Percentiles rank a stretch among this genome's conserved stretches.
phyloP scores from a whole-genome alignment of 2,888 invertebrate species.

The Capitulum mitella region DNA sequence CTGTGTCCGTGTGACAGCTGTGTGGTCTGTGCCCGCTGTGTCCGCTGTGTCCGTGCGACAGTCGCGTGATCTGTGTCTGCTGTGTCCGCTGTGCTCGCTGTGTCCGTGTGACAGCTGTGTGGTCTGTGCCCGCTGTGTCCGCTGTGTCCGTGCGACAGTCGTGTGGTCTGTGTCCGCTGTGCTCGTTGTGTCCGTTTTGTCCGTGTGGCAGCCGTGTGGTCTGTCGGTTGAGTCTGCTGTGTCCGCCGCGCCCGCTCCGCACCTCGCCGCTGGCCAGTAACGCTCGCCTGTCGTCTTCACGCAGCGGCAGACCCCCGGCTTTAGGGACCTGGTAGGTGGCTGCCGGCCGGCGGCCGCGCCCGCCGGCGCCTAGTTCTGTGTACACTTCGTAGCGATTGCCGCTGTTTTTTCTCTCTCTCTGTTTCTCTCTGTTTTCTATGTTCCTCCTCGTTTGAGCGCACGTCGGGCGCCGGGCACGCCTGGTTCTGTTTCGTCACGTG shows the following conservation, averaged over 20 bases:
- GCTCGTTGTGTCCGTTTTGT: not conserved
- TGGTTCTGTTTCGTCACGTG: too few relatives aligned
- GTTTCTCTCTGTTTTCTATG: too few relatives aligned
- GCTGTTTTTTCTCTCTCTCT: too few relatives aligned
- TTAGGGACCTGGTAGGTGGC: conserved; percentile 7
- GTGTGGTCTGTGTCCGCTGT: not conserved
- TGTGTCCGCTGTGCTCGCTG: not conserved
- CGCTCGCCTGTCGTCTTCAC: not conserved
- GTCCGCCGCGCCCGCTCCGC: too few relatives aligned
- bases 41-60: too few relatives aligned
- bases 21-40: not conserved
- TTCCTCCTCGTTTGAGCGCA: too few relatives aligned
- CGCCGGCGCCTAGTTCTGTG: too few relatives aligned
- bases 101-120: too few relatives aligned
- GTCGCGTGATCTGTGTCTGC: not conserved
- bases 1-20: too few relatives aligned
- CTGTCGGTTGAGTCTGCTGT: too few relatives aligned
- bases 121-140: not conserved
- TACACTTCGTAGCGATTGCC: too few relatives aligned
- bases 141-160: not conserved
- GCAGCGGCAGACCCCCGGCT: not conserved
- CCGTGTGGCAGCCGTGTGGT: not conserved
- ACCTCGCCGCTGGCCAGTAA: not conserved
- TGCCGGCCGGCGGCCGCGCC: not conserved
- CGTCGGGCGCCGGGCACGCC: too few relatives aligned